phyloP scores from a whole-genome alignment of 2,797 vertebrate species.

The Eutrigla gurnardus region DNA sequence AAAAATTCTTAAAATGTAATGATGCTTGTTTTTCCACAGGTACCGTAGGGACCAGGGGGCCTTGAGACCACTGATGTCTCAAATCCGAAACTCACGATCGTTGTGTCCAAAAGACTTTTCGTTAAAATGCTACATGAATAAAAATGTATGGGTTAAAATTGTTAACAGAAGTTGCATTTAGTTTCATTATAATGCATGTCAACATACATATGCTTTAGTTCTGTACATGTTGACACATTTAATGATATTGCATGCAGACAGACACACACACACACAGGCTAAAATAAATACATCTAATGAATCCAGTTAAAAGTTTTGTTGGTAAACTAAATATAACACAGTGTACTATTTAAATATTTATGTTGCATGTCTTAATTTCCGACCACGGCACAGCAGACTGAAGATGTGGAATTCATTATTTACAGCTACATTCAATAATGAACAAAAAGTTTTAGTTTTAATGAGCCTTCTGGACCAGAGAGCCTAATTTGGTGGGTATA shows the following conservation, averaged over 20 bases:
- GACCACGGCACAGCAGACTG: slow-evolving; percentile 22
- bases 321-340: slow-evolving; percentile 27
- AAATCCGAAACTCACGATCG: too few species aligned
- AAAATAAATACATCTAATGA: not conserved
- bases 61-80: too few species aligned
- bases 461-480: slow-evolving; percentile 39
- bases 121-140: too few species aligned
- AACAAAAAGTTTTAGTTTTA: slow-evolving; percentile 56
- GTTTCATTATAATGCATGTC: not conserved
- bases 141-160: too few species aligned
- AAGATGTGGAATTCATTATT: slow-evolving; percentile 50
- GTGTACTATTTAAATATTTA: slow-evolving; percentile 55
- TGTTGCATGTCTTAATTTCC: slow-evolving; percentile 26
- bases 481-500: slow-evolving; percentile 34
- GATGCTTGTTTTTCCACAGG: too few species aligned
- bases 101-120: too few species aligned
- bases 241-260: not conserved
- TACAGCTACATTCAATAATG: slow-evolving; percentile 46
- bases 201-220: not conserved
- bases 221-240: not conserved
- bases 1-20: too few species aligned
- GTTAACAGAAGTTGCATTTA: not conserved
- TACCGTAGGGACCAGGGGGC: too few species aligned
- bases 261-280: not conserved
- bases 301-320: slow-evolving; percentile 17